Conservation (phyloP, 2,888 invertebrate species). For the Macrophya annulata region DNA sequence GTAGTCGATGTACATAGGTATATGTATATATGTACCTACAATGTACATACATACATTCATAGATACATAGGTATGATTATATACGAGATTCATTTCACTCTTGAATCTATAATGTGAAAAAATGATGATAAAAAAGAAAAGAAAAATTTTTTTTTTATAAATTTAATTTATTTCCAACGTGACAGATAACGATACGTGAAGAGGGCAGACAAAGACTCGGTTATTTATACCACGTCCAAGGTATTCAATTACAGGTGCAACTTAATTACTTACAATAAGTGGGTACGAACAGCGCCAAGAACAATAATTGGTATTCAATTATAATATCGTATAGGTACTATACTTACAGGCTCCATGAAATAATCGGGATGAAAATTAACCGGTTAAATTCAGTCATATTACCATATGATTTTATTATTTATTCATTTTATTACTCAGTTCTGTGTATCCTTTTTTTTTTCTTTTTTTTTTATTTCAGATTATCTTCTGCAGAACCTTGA, state of each 20-base stretch:
- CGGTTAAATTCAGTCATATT: slow-evolving; percentile 29
- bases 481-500: background rate
- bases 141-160: background rate
- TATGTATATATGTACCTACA: no score
- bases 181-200: slow-evolving; percentile 46
- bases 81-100: slow-evolving; percentile 1
- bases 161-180: slow-evolving; percentile 41
- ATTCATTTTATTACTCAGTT: background rate
- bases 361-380: slow-evolving; percentile 62
- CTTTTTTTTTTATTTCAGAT: background rate
- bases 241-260: slow-evolving; percentile 64
- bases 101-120: slow-evolving; percentile 13
- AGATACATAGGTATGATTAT: slow-evolving; percentile 18
- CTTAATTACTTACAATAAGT: slow-evolving; percentile 59
- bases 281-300: slow-evolving; percentile 9
- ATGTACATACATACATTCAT: background rate
- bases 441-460: background rate
- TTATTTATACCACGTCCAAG: slow-evolving; percentile 40
- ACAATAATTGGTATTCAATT: slow-evolving; percentile 66
- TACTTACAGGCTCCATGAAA: slow-evolving; percentile 55
- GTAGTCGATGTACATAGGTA: slow-evolving; percentile 31
- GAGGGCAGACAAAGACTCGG: slow-evolving; percentile 37
- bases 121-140: background rate
- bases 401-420: background rate
- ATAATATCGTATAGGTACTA: slow-evolving; percentile 61